A percentile compares a stretch with the other conserved stretches of the same genome.
Evolutionary conservation across 2,113 vertebrate genomes (phyloP).

Genomic region (Zosterops borbonicus): DNA sequence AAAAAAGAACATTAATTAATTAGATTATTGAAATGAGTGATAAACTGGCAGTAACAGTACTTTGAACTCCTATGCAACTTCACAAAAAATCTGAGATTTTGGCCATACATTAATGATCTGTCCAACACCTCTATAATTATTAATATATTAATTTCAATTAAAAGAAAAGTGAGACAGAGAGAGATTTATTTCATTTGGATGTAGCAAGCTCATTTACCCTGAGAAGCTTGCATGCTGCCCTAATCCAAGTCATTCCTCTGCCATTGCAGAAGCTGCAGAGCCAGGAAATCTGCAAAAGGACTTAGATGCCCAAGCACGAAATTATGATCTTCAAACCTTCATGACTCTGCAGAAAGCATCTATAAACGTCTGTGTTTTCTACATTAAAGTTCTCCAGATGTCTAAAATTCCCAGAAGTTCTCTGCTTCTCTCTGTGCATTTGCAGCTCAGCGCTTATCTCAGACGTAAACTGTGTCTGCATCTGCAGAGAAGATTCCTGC

Average conservation of each 20-base stretch:
- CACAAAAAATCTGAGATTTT: not conserved
- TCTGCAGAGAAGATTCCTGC: not conserved
- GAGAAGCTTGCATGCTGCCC: not conserved
- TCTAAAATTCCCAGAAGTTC: conserved; percentile 16
- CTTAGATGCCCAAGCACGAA: not conserved
- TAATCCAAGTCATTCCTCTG: not conserved
- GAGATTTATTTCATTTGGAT: not conserved
- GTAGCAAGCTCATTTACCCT: not conserved
- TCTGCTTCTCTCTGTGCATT: not conserved
- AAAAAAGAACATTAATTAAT: not conserved
- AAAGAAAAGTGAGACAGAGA: not conserved
- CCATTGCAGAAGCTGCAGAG: not conserved
- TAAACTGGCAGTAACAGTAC: not conserved
- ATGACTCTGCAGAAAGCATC: conserved; percentile 16
- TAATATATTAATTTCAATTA: not conserved
- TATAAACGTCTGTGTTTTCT: conserved; percentile 33
- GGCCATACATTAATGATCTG: not conserved
- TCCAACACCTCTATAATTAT: not conserved
- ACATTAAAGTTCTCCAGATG: conserved; percentile 25
- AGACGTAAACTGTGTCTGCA: accelerated
- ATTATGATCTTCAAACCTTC: not conserved
- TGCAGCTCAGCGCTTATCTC: not conserved
- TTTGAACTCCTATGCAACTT: not conserved
- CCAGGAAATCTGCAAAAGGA: conserved; percentile 38
- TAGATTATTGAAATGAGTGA: not conserved